Evolutionary conservation across 2,888 invertebrate genomes (phyloP).

Genomic region (Priocnemis perturbator): DNA sequence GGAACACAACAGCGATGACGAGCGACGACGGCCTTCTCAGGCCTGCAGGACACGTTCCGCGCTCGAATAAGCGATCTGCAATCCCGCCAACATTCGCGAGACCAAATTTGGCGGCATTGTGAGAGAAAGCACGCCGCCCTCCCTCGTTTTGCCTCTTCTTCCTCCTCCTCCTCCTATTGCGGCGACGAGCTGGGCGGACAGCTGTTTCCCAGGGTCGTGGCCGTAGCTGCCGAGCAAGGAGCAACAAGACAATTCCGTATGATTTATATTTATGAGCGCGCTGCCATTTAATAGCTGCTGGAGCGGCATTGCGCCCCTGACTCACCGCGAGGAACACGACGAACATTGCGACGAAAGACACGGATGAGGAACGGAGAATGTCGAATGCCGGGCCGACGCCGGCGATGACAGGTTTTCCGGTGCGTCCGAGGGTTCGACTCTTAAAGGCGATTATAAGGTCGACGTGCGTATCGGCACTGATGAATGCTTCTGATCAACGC

Average conservation of each 20-base stretch:
- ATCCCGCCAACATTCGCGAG: slow-evolving; percentile 56
- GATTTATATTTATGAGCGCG: slow-evolving; percentile 72
- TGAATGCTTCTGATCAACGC: slow-evolving; percentile 60
- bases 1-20: neutral
- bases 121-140: slow-evolving; percentile 26
- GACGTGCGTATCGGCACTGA: slow-evolving; percentile 44
- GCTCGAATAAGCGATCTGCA: slow-evolving; percentile 53
- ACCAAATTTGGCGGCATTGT: slow-evolving; percentile 65
- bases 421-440: slow-evolving; percentile 13
- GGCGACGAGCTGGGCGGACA: slow-evolving; percentile 54
- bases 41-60: slow-evolving; percentile 36
- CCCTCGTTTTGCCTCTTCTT: neutral
- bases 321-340: slow-evolving; percentile 41
- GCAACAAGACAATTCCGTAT: slow-evolving; percentile 68
- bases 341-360: slow-evolving; percentile 11
- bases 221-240: slow-evolving; percentile 42
- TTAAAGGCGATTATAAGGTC: slow-evolving; percentile 58
- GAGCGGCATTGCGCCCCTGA: slow-evolving; percentile 51
- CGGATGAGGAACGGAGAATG: neutral
- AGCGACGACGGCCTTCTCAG: slow-evolving; percentile 12
- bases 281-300: slow-evolving; percentile 70
- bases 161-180: slow-evolving; percentile 28
- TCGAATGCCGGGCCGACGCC: no score
- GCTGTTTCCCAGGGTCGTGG: slow-evolving; percentile 64
- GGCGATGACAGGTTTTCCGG: no score